These are phyloP conservation scores for Vimba vimba DNA, from an alignment of 2,113 vertebrate genomes.

Conservation along the genomic window DNA sequence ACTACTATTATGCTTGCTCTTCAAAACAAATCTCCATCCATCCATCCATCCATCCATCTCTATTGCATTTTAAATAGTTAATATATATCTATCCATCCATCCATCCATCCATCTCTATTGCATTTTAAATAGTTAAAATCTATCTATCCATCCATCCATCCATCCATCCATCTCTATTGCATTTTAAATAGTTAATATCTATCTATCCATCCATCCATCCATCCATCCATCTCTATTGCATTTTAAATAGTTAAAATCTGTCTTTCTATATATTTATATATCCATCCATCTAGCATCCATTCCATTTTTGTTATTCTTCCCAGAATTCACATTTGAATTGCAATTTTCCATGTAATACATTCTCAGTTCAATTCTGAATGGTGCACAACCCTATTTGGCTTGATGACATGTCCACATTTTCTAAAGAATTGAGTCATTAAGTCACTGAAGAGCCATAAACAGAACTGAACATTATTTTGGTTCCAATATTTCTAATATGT, in stretches of 20 bases:
- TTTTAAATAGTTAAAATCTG: too few relatives aligned
- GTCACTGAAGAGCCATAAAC: neutral
- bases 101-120: too few relatives aligned
- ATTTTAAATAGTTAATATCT: neutral
- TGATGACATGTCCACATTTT: neutral
- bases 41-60: too few relatives aligned
- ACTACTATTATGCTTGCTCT: neutral
- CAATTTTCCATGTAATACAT: neutral
- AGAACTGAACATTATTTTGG: neutral
- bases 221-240: neutral
- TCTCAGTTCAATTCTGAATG: neutral
- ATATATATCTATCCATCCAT: too few relatives aligned
- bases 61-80: too few relatives aligned
- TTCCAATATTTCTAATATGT: neutral
- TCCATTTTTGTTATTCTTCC: too few relatives aligned
- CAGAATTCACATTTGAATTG: too few relatives aligned
- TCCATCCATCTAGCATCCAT: neutral
- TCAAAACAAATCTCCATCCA: too few relatives aligned
- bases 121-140: too few relatives aligned
- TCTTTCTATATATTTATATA: too few relatives aligned
- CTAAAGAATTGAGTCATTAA: neutral
- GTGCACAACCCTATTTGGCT: neutral
- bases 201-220: too few relatives aligned
- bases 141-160: neutral
- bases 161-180: neutral